Evolutionary conservation across 2,113 vertebrate genomes (phyloP), one percentile per base, ranked within the genome.

Genomic region (Protobothrops flavoviridis): DNA sequence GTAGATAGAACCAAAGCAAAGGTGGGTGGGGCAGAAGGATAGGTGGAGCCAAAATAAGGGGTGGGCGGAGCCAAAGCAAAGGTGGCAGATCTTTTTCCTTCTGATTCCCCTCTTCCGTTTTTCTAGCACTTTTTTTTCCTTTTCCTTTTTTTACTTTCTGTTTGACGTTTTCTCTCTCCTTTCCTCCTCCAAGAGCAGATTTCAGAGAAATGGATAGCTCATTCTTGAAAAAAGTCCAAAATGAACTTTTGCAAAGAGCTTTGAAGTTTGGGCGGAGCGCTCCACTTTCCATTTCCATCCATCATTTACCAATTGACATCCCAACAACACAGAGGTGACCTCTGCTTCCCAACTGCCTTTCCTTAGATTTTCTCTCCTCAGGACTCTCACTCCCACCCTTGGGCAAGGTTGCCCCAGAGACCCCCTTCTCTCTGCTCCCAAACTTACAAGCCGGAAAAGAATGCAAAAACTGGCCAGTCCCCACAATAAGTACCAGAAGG

Each of bases 401-500:
- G 88, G 5, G 33, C 5, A 89, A 39, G 56, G 57, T 8, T 39
- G 33, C 90, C 64, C 64, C 50, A n/a, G 29, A 74, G 10, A 24
- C 4, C 20, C 74, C 74, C 33, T 39, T 29, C 53, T 74, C 48
- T 26, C 23, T 21, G 23, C 74, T 85, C 74, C 33, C 43, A 85
- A 91, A 91, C 53, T 91, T 91, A 91, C 90, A 2, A 91, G 74
- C 12, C 39, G 53, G 53, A 29, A 45, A 43, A 91, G 74, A 85
- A 85, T 17, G 90, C 74, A 91, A 57, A 91, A 85, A 43, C 33
- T 91, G 4, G 13, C 90, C 90, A 91, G 74, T 55, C 90, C 90
- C 90, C 90, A 85, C 50, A 91, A 91, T 91, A 91, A 85, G 90
- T 91, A 91, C 90, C 90, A 7, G 90, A 85, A 91, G 11, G 90